Evolutionary conservation across 2,888 invertebrate genomes (phyloP), one percentile per base, ranked within the genome.

Genomic region (Dynastes hyllus): DNA sequence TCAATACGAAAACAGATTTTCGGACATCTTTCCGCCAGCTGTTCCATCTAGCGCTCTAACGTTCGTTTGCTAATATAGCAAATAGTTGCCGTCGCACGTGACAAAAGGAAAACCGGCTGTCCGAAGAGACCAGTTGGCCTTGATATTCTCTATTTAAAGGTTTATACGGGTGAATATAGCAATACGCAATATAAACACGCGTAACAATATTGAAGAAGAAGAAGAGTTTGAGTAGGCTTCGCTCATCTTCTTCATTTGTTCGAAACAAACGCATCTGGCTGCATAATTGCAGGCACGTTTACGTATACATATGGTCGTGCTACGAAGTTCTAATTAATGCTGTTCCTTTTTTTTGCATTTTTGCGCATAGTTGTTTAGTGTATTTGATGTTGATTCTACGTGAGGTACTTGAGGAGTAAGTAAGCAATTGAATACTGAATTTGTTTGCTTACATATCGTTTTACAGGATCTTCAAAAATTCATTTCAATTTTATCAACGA

Each of bases 81-180:
- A 65, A 65, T 65, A 65, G 65, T 65, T 65, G 65, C 65, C 65
- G n/a, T 29, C 32, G 65, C 65, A 71, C 71, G 71, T 71, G 71
- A 71, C 71, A 71, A 58, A 67, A 55, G 55, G 3, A 71, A 53
- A 71, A 55, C 71, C 53, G 58, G 71, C 53, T 29, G 58, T 71
- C 29, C 37, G 8, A 11, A 8, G 37, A 71, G 58, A 71, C 71
- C 53, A 53, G 71, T 71, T 71, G 27, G 71, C 71, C 71, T 71
- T 71, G 71, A 71, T 71, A 29, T 58, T 50, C 76, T 65, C 65
- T 55, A 22, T 32, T n/a, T n/a, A 29, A 65, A 65, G 11, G 65
- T 65, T 65, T 65, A 32, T 65, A n/a, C 55, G 55, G 22, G 22
- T n/a, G 55, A 55, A 55, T 55, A 22, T 55, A 55, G 55, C 22